These are phyloP conservation scores for Gnatocerus cornutus DNA, from an alignment of 2,888 invertebrate genomes.

Conservation along the genomic window DNA sequence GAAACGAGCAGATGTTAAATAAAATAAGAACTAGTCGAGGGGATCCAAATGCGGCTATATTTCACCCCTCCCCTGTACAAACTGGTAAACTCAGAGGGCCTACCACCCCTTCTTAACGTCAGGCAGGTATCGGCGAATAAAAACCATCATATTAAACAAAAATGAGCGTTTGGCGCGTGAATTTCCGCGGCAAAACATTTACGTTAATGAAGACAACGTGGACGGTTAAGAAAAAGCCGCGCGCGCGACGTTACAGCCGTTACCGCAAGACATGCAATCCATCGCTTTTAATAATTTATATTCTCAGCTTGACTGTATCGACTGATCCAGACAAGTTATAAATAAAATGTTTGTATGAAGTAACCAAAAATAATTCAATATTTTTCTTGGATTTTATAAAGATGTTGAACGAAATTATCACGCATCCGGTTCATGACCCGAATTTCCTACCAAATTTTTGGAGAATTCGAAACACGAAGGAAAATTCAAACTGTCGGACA, in stretches of 20 bases:
- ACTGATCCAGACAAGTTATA: constrained; percentile 32
- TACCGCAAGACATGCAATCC: not conserved
- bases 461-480: constrained; percentile 14
- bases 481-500: constrained; percentile 18
- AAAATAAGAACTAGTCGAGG: constrained; percentile 62
- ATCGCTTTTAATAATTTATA: not conserved
- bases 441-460: constrained; percentile 31
- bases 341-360: constrained; percentile 41
- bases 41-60: constrained; percentile 51
- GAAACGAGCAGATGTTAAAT: constrained; percentile 63
- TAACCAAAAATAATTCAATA: constrained; percentile 44
- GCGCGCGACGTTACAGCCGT: constrained; percentile 5
- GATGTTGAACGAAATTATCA: not conserved
- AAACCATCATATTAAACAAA: constrained; percentile 35
- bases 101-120: constrained; percentile 44
- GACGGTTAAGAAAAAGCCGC: constrained; percentile 33
- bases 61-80: constrained; percentile 49
- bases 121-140: constrained; percentile 41
- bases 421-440: constrained; percentile 35
- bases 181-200: constrained; percentile 37
- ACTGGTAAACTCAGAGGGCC: constrained; percentile 37
- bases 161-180: constrained; percentile 46
- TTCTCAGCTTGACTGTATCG: not conserved
- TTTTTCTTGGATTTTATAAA: constrained; percentile 33
- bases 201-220: constrained; percentile 12